Base-by-base conservation (phyloP, 2,888 invertebrate species). In the Diadromus collaris region DNA sequence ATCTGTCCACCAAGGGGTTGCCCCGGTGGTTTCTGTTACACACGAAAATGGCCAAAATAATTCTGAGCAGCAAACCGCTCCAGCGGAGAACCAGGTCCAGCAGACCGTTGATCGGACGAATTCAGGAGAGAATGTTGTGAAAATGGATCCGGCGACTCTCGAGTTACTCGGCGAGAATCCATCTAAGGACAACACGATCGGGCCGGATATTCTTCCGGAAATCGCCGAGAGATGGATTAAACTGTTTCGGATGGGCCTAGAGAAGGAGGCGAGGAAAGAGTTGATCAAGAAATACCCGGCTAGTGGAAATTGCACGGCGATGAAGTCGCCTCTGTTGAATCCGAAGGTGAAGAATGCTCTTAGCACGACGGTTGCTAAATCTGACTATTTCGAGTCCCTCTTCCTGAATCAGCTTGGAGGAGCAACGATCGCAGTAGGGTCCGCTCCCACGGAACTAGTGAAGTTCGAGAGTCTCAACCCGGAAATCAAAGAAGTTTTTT, bases 151-250 rank as follows among this genome's bases (percentile, higher is more conserved):
- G 1, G 19, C 46, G 19, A 46, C 46, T 19, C 19, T 46, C 6
- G 19, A 19, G 7, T 19, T 19, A 46, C 46, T 46, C 19, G 13
- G 41, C 4, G 16, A 41, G 41, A 4, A 16, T 13, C 16, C 13
- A 10, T 7, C 32, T 16, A 19, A 38, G n/a, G 60, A 38, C 60
- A 19, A 63, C 10, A 24, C 44, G 29, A 19, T 48, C 2, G 46
- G 29, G 6, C 44, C 46, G 44, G 46, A 46, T 27, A 16, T 64
- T 44, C 46, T 44, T 64, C 46, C 63, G 16, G 46, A 64, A 46
- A 48, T 64, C n/a, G 48, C 41, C 21, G 61, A 38, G 41, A 41
- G 61, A 16, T 41, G 61, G 41, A 61, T 21, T 4, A 61, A 61
- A 41, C 16, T 61, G 24, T 61, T 61, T 24, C 7, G 41, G 29